Conservation (phyloP, 2,888 invertebrate species). For the Deroplatys truncata region DNA sequence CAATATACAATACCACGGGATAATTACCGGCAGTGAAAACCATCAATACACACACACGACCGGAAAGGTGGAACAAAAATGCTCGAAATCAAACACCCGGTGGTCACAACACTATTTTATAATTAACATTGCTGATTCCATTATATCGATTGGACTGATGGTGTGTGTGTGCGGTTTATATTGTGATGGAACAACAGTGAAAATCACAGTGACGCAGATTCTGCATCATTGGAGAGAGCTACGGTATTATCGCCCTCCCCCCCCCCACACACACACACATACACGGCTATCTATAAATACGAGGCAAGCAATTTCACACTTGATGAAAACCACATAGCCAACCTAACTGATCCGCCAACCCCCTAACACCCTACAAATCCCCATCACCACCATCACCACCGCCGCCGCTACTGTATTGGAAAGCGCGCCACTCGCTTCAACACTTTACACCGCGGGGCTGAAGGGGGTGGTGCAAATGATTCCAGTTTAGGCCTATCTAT, state of each 20-base stretch:
- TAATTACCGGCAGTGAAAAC: conserved; percentile 28
- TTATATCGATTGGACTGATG: conserved; percentile 29
- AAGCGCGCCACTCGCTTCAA: conserved; percentile 12
- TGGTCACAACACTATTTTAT: conserved; percentile 30
- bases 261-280: conserved; percentile 7
- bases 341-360: conserved; percentile 14
- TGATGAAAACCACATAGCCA: conserved; percentile 30
- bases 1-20: conserved; percentile 23
- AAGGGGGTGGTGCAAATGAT: conserved; percentile 7
- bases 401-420: neutral
- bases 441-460: conserved; percentile 11
- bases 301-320: conserved; percentile 33
- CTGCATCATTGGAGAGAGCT: conserved; percentile 29
- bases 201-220: conserved; percentile 30
- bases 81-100: conserved; percentile 30
- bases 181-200: conserved; percentile 28
- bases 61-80: conserved; percentile 28
- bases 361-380: conserved; percentile 23
- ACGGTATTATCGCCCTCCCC: conserved; percentile 24
- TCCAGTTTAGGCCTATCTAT: conserved; percentile 14
- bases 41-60: conserved; percentile 20
- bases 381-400: conserved; percentile 11
- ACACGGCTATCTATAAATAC: conserved; percentile 30
- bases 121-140: conserved; percentile 31
- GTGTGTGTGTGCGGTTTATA: conserved; percentile 24